These are phyloP conservation scores for Syrmaticus mikado DNA, from an alignment of 2,113 vertebrate species.

Conservation along the genomic window DNA sequence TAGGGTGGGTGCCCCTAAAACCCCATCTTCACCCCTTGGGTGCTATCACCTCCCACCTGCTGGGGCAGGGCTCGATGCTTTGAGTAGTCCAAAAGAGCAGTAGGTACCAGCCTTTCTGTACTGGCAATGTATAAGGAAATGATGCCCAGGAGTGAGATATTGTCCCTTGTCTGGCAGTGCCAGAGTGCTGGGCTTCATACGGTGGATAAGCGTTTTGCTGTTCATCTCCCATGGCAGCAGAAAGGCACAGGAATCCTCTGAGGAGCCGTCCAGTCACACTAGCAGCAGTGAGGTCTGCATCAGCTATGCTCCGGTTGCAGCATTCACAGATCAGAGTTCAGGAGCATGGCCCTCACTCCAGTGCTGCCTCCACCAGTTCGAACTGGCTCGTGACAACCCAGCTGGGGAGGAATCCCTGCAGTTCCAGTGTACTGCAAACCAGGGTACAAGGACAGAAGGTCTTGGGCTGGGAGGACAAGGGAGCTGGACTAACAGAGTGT, in stretches of 20 bases:
- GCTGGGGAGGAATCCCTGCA: not conserved
- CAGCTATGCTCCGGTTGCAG: not conserved
- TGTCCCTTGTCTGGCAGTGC: not conserved
- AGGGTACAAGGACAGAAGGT: not conserved
- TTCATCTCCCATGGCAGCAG: not conserved
- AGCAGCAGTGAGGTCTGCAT: not conserved
- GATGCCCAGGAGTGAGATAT: no score
- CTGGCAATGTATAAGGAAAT: not conserved
- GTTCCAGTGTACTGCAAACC: not conserved
- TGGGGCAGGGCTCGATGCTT: not conserved
- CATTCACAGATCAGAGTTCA: not conserved
- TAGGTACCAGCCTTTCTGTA: fast-evolving
- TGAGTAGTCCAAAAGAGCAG: not conserved
- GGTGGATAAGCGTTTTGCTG: no score
- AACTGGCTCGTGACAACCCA: not conserved
- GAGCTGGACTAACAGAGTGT: fast-evolving
- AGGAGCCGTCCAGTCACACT: fast-evolving
- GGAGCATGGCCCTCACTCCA: fast-evolving
- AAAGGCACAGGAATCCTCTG: not conserved
- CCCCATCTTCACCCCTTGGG: not conserved
- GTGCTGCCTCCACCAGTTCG: not conserved
- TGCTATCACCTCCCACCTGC: fast-evolving
- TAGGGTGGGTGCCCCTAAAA: not conserved
- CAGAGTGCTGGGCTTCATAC: not conserved
- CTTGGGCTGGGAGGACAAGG: not conserved